A percentile compares a stretch with the other conserved stretches of the same genome.
Evolutionary conservation across 2,888 invertebrate genomes (phyloP).

Genomic region (Drosophila trichaetosa): DNA sequence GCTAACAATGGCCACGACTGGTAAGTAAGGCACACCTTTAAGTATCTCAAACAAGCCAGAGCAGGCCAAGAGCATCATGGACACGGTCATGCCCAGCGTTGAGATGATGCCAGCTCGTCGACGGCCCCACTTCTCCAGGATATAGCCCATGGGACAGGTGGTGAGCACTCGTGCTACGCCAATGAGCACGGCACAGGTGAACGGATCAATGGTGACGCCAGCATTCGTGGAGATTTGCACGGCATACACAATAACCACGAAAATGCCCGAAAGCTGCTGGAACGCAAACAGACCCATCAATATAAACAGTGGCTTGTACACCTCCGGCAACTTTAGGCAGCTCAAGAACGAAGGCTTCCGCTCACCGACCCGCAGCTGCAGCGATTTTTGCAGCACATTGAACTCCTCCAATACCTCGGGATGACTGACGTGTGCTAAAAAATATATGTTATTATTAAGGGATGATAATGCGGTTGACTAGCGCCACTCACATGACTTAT

Average conservation of each 20-base stretch:
- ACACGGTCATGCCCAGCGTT: slow-evolving; percentile 87
- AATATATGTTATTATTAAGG: not conserved
- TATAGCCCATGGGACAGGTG: slow-evolving; percentile 88
- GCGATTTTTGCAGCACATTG: slow-evolving; percentile 74
- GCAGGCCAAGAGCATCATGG: slow-evolving; percentile 87
- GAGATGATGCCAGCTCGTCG: slow-evolving; percentile 88
- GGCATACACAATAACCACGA: slow-evolving; percentile 90
- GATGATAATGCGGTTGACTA: not conserved
- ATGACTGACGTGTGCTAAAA: slow-evolving; percentile 73
- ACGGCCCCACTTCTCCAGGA: slow-evolving; percentile 88
- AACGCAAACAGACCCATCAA: slow-evolving; percentile 89
- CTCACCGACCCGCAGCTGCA: slow-evolving; percentile 69
- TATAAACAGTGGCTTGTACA: slow-evolving; percentile 83
- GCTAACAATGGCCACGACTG: slow-evolving; percentile 77
- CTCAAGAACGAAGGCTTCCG: slow-evolving; percentile 71
- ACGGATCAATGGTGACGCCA: slow-evolving; percentile 88
- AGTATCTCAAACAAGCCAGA: slow-evolving; percentile 83
- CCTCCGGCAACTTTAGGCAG: slow-evolving; percentile 81
- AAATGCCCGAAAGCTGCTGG: slow-evolving; percentile 90
- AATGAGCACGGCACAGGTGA: slow-evolving; percentile 88
- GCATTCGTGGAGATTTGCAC: slow-evolving; percentile 88
- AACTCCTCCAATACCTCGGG: slow-evolving; percentile 80
- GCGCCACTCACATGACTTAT: slow-evolving; percentile 68
- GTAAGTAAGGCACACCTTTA: slow-evolving; percentile 71
- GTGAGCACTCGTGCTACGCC: slow-evolving; percentile 88